Evolutionary conservation across 2,113 vertebrate species (phyloP).

Genomic region (Notarius lentiginosus): DNA sequence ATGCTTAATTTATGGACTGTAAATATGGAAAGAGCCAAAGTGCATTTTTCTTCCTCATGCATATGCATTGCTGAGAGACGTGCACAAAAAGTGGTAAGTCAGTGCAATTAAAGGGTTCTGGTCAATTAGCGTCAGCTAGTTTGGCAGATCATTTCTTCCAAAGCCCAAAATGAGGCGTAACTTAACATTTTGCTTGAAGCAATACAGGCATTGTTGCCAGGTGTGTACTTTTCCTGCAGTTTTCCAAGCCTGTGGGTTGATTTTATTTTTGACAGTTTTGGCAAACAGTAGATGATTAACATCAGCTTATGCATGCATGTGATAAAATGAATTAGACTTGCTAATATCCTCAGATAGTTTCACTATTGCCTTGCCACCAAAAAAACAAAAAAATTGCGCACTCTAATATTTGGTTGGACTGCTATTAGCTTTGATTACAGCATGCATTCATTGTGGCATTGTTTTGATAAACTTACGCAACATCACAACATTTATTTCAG

Average conservation of each 20-base stretch:
- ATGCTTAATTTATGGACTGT: not conserved
- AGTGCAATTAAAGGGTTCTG: constrained; percentile 10
- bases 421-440: too few species aligned
- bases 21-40: not conserved
- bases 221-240: not conserved
- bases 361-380: too few species aligned
- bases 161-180: not conserved
- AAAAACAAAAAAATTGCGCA: too few species aligned
- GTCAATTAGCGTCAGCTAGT: not conserved
- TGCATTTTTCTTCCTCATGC: not conserved
- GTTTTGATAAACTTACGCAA: too few species aligned
- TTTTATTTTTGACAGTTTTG: not conserved
- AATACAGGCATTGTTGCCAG: not conserved
- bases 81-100: not conserved
- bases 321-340: not conserved
- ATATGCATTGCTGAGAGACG: not conserved
- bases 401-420: too few species aligned
- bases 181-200: not conserved
- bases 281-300: not conserved
- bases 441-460: too few species aligned
- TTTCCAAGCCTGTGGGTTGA: not conserved
- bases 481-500: too few species aligned
- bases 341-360: not conserved
- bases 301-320: not conserved
- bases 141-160: constrained; percentile 8